These are phyloP conservation scores for Megalonaias nervosa DNA, from an alignment of 1,140 invertebrate species.

Conservation along the genomic window DNA sequence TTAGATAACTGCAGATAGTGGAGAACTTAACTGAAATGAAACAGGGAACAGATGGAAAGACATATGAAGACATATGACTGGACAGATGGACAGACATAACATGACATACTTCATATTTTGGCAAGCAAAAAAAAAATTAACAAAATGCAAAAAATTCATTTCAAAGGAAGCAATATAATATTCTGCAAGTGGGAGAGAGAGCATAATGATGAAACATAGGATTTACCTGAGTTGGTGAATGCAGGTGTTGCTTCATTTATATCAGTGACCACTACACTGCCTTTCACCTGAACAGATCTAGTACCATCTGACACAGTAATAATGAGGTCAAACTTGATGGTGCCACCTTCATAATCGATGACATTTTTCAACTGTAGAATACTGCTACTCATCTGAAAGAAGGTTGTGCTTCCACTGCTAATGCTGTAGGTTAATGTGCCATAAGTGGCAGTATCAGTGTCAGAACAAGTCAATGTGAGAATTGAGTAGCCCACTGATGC, in stretches of 20 bases:
- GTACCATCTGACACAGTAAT: constrained; percentile 49
- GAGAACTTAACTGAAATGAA: too few species aligned
- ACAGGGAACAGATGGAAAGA: too few species aligned
- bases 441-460: constrained; percentile 35
- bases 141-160: too few species aligned
- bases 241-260: constrained; percentile 51
- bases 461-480: constrained; percentile 41
- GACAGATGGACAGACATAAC: too few species aligned
- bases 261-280: constrained; percentile 38
- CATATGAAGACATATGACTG: too few species aligned
- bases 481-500: constrained; percentile 24
- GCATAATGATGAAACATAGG: too few species aligned
- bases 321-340: constrained; percentile 42
- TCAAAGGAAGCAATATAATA: too few species aligned
- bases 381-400: constrained; percentile 34
- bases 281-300: constrained; percentile 35
- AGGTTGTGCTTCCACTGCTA: constrained; percentile 36
- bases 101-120: too few species aligned
- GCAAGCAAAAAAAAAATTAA: too few species aligned
- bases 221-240: constrained; percentile 26
- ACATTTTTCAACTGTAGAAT: constrained; percentile 30
- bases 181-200: too few species aligned
- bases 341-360: constrained; percentile 49
- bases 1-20: too few species aligned
- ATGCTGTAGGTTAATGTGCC: constrained; percentile 47